These are phyloP conservation scores for Cephonodes hylas DNA, from an alignment of 2,888 invertebrate species.

Conservation along the genomic window DNA sequence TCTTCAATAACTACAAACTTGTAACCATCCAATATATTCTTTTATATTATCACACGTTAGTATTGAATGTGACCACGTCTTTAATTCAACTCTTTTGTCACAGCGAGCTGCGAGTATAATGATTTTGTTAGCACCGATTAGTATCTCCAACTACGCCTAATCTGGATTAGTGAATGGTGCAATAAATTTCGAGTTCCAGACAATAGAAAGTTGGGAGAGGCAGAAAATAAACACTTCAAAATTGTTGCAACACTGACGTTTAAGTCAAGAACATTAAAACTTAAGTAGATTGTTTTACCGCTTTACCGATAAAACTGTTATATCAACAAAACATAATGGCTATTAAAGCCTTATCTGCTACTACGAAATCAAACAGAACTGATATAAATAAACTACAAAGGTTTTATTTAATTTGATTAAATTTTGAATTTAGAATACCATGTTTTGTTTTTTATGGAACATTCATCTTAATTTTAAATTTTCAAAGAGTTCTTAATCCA, in stretches of 20 bases:
- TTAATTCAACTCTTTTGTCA: slow-evolving; percentile 26
- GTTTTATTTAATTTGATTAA: not conserved
- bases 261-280: not conserved
- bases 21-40: not conserved
- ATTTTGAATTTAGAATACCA: not conserved
- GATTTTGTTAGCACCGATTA: slow-evolving; percentile 53
- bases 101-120: slow-evolving; percentile 34
- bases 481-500: not conserved
- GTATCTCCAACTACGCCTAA: slow-evolving; percentile 39
- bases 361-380: not conserved
- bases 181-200: slow-evolving; percentile 29
- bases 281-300: slow-evolving; percentile 18
- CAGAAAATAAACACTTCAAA: slow-evolving; percentile 5
- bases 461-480: too few relatives aligned
- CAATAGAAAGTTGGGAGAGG: slow-evolving; percentile 28
- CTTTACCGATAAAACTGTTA: slow-evolving; percentile 5
- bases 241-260: not conserved
- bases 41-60: not conserved
- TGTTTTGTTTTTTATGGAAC: too few relatives aligned
- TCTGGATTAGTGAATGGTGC: slow-evolving; percentile 32
- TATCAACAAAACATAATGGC: not conserved
- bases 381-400: not conserved
- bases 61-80: not conserved
- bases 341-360: not conserved
- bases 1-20: too few relatives aligned